Evolutionary conservation across 2,113 vertebrate species (phyloP).

Genomic region (Aegithalos caudatus): DNA sequence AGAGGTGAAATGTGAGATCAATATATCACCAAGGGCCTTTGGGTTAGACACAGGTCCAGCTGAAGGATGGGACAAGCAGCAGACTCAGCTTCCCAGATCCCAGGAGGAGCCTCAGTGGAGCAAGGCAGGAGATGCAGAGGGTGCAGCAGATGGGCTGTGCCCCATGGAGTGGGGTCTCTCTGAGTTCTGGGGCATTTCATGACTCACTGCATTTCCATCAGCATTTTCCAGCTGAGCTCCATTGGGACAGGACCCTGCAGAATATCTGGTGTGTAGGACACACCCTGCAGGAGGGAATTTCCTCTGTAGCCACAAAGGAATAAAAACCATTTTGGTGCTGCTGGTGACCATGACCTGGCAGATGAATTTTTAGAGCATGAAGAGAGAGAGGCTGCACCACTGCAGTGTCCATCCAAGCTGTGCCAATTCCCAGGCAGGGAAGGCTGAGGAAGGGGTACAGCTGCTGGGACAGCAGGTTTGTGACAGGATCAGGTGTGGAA

Average conservation of each 20-base stretch:
- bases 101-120: background rate
- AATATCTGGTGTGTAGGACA: background rate
- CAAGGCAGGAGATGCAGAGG: background rate
- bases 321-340: background rate
- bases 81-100: background rate
- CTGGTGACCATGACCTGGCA: background rate
- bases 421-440: background rate
- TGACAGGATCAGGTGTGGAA: background rate
- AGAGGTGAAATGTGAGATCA: background rate
- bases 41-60: background rate
- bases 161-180: background rate
- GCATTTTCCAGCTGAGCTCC: background rate
- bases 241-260: background rate
- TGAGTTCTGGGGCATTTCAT: background rate
- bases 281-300: background rate
- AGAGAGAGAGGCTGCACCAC: background rate
- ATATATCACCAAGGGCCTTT: background rate
- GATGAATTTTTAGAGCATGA: rapidly evolving
- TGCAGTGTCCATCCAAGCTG: background rate
- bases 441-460: background rate
- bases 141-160: background rate
- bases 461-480: background rate
- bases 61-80: background rate
- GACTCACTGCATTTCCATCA: background rate
- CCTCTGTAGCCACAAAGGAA: background rate